Evolutionary conservation across 2,113 vertebrate species (phyloP), one percentile per base, ranked within the genome.

Genomic region (Macquaria australasica): DNA sequence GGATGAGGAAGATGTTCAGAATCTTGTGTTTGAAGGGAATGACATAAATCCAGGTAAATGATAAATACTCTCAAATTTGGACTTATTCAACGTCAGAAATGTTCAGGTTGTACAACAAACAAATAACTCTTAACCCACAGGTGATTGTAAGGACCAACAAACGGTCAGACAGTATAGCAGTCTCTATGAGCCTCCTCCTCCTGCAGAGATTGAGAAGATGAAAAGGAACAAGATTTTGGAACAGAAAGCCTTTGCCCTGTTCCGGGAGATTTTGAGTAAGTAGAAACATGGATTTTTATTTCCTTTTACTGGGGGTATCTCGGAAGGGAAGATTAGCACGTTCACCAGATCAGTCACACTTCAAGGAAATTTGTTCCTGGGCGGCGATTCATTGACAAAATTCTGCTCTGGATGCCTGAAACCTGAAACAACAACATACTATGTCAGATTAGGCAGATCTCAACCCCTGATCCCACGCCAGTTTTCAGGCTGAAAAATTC

Each of bases 241-340:
- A 77, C 95, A 97, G 93, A 99, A 97, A 91, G 97, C 96, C 0
- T 97, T 96, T 88, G 97, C 95, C 15, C 93, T 98, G n/a, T 94
- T 98, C 91, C 93, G 87, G 82, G 98, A 99, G 94, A 98, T 98
- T 85, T 70, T 98, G 45, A 95, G 98, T 98, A 92, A 93, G 93
- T 39, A 34, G 2, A 43, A 1, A 31, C 14, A 73, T 3, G 2
- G n/a, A 3, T 50, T 37, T 58, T 10, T 34, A 34, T 45, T 37
- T 34, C 9, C 4, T 73, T 23, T 28, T 48, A 14, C 8, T 51
- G 21, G 8, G 10, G 4, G 7, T 51, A 6, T 50, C n/a, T 51
- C 10, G 21, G 6, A 12, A 20, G 28, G 25, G 18, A 31, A 9
- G 8, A 73, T 28, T 20, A 6, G 1, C 7, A 39, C n/a, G 5